Evolutionary conservation across 2,113 vertebrate species (phyloP).

Genomic region (Myiozetetes cayanensis): DNA sequence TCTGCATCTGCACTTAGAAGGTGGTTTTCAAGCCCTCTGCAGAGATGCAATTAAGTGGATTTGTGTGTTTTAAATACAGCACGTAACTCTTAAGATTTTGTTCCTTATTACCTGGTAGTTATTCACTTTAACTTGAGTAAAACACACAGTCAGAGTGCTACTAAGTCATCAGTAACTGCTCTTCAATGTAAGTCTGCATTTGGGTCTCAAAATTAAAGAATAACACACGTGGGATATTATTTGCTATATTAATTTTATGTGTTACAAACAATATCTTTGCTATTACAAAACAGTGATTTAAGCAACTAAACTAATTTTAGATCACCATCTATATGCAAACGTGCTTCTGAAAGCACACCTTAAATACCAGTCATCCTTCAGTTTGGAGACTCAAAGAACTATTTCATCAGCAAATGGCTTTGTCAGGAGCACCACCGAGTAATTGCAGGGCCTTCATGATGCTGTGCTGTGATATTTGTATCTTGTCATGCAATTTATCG

Average conservation of each 20-base stretch:
- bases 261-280: not conserved
- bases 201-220: not conserved
- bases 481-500: not conserved
- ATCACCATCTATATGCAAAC: constrained; percentile 1
- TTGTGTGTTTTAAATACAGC: not conserved
- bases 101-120: not conserved
- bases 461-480: not conserved
- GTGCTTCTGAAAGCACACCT: constrained; percentile 5
- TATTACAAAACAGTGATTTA: constrained; percentile 37
- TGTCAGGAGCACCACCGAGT: not conserved
- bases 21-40: not conserved
- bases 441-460: not conserved
- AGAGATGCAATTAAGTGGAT: not conserved
- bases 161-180: not conserved
- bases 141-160: not conserved
- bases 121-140: not conserved
- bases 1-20: not conserved
- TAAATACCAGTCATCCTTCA: not conserved
- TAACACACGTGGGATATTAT: not conserved
- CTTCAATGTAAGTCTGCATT: not conserved
- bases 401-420: constrained; percentile 44
- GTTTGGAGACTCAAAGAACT: not conserved
- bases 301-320: constrained; percentile 53
- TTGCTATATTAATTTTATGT: not conserved
- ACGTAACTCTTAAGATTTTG: not conserved